Conservation (phyloP, 2,113 vertebrate genomes). For the Sinocyclocheilus grahami region DNA sequence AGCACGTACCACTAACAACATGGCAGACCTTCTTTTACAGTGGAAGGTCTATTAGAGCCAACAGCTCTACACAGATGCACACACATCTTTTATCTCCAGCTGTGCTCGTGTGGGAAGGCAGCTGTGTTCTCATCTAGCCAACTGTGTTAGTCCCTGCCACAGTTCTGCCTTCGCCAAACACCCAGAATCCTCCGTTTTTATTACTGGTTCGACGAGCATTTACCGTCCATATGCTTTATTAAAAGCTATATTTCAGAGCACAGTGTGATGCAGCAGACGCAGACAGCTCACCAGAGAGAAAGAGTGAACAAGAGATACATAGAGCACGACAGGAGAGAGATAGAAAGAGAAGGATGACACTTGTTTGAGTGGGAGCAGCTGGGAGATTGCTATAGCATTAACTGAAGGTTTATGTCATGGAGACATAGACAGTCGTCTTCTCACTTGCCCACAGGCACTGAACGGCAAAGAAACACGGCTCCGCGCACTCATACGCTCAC, state of each 20-base stretch:
- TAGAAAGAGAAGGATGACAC: constrained; percentile 3
- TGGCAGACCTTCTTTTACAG: constrained; percentile 53
- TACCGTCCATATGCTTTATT: constrained; percentile 75
- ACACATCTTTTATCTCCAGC: constrained; percentile 37
- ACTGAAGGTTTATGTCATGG: constrained; percentile 37
- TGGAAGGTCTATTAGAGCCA: constrained; percentile 52
- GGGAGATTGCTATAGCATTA: constrained; percentile 30
- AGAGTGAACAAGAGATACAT: background rate
- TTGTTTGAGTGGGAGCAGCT: constrained; percentile 21
- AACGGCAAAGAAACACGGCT: constrained; percentile 6
- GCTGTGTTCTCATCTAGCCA: constrained; percentile 60
- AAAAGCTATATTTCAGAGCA: constrained; percentile 78
- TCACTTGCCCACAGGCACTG: constrained; percentile 12
- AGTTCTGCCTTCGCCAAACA: constrained; percentile 66
- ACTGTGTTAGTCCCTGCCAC: constrained; percentile 55
- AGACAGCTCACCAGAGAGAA: constrained; percentile 34
- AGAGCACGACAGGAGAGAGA: constrained; percentile 9
- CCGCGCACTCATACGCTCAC: background rate
- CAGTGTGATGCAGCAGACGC: constrained; percentile 46
- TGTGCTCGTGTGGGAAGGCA: constrained; percentile 43
- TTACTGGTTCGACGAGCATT: constrained; percentile 69
- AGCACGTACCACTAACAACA: background rate
- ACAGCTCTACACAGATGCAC: constrained; percentile 15
- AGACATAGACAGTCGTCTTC: constrained; percentile 3
- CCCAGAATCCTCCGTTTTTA: constrained; percentile 73